Evolutionary conservation across 2,797 vertebrate species (phyloP), one percentile per base, ranked within the genome.

Genomic region (Psittacula derbiana): DNA sequence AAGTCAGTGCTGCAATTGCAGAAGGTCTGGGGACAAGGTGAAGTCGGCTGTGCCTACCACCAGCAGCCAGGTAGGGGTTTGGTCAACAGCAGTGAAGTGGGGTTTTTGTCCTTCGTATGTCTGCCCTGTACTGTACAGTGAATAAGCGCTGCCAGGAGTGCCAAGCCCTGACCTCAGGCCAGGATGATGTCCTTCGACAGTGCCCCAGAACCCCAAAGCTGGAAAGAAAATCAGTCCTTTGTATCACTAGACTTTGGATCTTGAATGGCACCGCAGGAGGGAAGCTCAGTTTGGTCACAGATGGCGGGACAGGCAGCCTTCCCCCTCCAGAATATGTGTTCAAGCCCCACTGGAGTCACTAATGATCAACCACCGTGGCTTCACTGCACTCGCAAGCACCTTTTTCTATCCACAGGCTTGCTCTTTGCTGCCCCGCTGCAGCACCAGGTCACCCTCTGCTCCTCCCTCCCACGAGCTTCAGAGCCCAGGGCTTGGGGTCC

Each of bases 321-420:
- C 89, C 33, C 17, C 36, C 75, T 86, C 65, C 70, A 52, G 66
- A 33, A 52, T 23, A 38, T 1, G 0, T 1, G 0, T 65, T 66
- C 62, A 72, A 83, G 60, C 76, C n/a, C 88, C 5, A 0, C 23
- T 58, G 33, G 58, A 75, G n/a, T 14, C 44, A 19, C n/a, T 94
- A 96, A 92, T 88, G 53, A 81, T 79, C 90, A 92, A 90, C 61
- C 58, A 75, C 2, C 4, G 4, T 0, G 0, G 40, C 67, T 71
- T 47, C 4, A 2, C 28, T 64, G 40, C 0, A 0, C 44, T 71
- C 6, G 0, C 40, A 70, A 76, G n/a, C 2, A 2, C 0, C 1
- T 17, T 83, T 75, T 82, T 55, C 8, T 6, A 82, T 52, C 38
- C 12, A 17, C 23, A n/a, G 82, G 20, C 83, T 92, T 64, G 61